A percentile compares a stretch with the other conserved stretches of the same genome.
phyloP scores from a whole-genome alignment of 2,797 vertebrate species.

The Pterois miles region DNA sequence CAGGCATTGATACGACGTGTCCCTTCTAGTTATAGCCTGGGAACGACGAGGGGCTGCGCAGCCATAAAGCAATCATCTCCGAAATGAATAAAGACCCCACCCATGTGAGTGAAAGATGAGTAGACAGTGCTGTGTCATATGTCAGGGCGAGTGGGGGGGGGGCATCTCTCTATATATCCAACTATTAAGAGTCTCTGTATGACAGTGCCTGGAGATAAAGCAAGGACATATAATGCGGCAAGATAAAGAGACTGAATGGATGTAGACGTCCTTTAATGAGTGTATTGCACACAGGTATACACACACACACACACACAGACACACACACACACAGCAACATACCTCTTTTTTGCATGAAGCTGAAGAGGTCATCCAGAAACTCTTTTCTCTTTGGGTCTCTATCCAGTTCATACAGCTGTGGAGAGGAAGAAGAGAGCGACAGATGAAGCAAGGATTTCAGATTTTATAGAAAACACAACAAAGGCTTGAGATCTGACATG shows the following conservation, averaged over 20 bases:
- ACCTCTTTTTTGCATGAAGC: slow-evolving; percentile 98
- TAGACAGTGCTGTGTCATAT: slow-evolving; percentile 63
- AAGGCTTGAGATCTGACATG: background rate
- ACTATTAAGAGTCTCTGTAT: slow-evolving; percentile 38
- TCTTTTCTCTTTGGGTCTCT: slow-evolving; percentile 96
- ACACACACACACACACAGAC: background rate
- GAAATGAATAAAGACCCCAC: slow-evolving; percentile 75
- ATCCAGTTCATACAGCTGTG: slow-evolving; percentile 96
- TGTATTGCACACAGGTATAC: background rate
- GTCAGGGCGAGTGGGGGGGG: slow-evolving; percentile 40
- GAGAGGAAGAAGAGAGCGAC: background rate
- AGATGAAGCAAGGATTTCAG: background rate
- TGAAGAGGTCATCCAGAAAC: slow-evolving; percentile 96
- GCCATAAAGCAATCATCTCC: slow-evolving; percentile 73
- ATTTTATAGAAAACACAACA: background rate
- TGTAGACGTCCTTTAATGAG: background rate
- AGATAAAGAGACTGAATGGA: slow-evolving; percentile 25
- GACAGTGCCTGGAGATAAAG: slow-evolving; percentile 22
- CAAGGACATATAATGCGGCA: background rate
- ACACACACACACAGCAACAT: slow-evolving; percentile 15
- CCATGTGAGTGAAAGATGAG: slow-evolving; percentile 77
- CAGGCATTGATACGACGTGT: slow-evolving; percentile 53
- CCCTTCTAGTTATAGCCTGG: slow-evolving; percentile 66
- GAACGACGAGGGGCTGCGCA: slow-evolving; percentile 35
- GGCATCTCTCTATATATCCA: slow-evolving; percentile 26